A percentile compares a stretch with the other conserved stretches of the same genome.
Evolutionary conservation across 2,888 invertebrate genomes (phyloP).

Genomic region (Formica aserva): DNA sequence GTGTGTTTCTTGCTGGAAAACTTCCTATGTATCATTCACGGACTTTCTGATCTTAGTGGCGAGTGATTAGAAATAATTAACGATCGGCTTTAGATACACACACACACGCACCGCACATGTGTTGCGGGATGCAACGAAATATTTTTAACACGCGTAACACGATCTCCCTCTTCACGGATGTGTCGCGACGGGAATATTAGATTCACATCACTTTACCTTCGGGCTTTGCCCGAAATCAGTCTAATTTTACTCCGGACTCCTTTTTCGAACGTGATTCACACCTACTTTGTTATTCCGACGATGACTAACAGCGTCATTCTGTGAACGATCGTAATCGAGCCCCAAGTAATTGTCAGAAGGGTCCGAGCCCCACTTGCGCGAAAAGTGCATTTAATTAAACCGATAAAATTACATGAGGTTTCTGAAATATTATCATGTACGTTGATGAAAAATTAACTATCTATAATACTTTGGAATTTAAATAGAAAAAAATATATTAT

Average conservation of each 20-base stretch:
- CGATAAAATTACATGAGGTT: neutral
- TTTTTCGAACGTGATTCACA: slow-evolving; percentile 64
- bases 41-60: slow-evolving; percentile 17
- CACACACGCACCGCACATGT: neutral
- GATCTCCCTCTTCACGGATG: neutral
- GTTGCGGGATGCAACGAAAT: slow-evolving; percentile 27
- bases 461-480: neutral
- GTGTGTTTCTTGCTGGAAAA: no score
- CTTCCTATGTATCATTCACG: neutral
- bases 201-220: slow-evolving; percentile 42
- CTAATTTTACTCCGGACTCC: slow-evolving; percentile 56
- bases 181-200: slow-evolving; percentile 37
- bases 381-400: slow-evolving; percentile 34
- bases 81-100: neutral
- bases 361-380: neutral
- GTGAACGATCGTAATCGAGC: slow-evolving; percentile 43
- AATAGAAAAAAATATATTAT: neutral
- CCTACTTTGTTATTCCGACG: slow-evolving; percentile 61
- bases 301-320: slow-evolving; percentile 61
- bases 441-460: neutral
- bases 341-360: slow-evolving; percentile 14
- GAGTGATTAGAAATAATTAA: slow-evolving; percentile 32
- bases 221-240: slow-evolving; percentile 41
- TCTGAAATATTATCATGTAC: neutral
- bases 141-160: slow-evolving; percentile 42